Evolutionary conservation across 2,113 vertebrate genomes (phyloP), one percentile per base, ranked within the genome.

Genomic region (Suncus etruscus): DNA sequence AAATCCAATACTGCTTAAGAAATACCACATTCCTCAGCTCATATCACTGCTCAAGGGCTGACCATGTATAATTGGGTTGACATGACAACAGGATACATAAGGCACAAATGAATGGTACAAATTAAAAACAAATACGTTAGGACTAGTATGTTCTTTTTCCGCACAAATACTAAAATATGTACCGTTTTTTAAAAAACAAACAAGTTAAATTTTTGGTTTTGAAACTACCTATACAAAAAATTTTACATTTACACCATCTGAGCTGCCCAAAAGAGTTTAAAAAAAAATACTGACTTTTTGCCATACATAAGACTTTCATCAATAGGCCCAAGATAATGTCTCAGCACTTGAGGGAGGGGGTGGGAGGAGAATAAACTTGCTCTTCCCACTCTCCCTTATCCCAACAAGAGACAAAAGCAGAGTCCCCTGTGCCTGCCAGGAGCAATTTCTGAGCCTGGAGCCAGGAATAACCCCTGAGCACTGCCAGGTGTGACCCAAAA

Each of bases 201-300:
- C 24, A 98, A 98, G 98, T 97, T 98, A 97, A 97, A 96, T 96
- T 97, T 96, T 98, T 94, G 98, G 97, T 98, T 98, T 98, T 31
- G 98, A 98, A 98, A 98, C 58, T 96, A 98, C 97, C 98, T 99
- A 98, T 98, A 61, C 58, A 99, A 98, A 99, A 97, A 97, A 96
- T 97, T 98, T 97, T 96, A 97, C 98, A 99, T 99, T 98, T 99
- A 99, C 98, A 98, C 97, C 98, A 99, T 98, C 98, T 98, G 98
- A 99, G 99, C 99, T 99, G 99, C 99, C 99, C 98, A 98, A 98
- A 98, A 97, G 96, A 97, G 97, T 96, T 96, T 94, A 86, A 69
- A 76, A 97, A n/a, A 98, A 98, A 98, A 97, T 98, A 97, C 98
- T 93, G 87, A 73, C 98, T 98, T 98, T 93, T 78, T 98, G 98